Evolutionary conservation across 2,797 vertebrate species (phyloP), one percentile per base, ranked within the genome.

Genomic region (Fistularia tabacaria): DNA sequence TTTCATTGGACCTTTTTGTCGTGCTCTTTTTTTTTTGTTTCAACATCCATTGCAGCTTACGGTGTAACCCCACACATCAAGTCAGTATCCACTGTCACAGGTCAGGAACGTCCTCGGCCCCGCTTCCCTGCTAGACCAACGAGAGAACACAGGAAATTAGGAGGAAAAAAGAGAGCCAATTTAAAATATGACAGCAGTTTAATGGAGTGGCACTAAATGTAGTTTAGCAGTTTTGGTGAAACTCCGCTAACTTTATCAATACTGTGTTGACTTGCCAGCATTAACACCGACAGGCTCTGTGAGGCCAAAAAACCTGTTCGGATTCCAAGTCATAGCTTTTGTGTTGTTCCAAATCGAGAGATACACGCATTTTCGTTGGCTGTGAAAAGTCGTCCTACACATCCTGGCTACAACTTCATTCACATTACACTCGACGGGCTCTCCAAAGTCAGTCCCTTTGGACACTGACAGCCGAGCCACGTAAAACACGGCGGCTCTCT

Each of bases 11-110:
- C 88, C 89, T 89, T 91, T 85, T 82, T 81, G 91, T 95, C 92
- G 75, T 93, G 92, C 92, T 95, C 92, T 74, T 82, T 70, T 63
- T n/a, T 70, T 69, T 69, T 81, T 74, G 62, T 83, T 74, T 87
- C 73, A 82, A 93, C 80, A 91, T 94, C 94, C 94, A 94, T 92
- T 94, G 94, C 95, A 98, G 97, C 93, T 95, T 97, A 96, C 92
- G 96, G 95, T 98, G 96, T 98, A 97, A 98, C 94, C 94, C 94
- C 95, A 96, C 93, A 94, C 94, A 96, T 95, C 94, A 95, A 98
- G 95, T 97, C 95, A 97, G 96, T 98, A 93, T 96, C 95, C 95
- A 93, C 93, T 90, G 93, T 92, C 93, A 96, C 96, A 98, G 97
- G 96, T 99, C 97, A 99, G 95, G 95, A 98, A 92, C 96, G 94